Percentiles rank a stretch among this genome's conserved stretches.
Evolutionary conservation across 2,888 invertebrate species (phyloP).

Genomic region (Cephus runcator): DNA sequence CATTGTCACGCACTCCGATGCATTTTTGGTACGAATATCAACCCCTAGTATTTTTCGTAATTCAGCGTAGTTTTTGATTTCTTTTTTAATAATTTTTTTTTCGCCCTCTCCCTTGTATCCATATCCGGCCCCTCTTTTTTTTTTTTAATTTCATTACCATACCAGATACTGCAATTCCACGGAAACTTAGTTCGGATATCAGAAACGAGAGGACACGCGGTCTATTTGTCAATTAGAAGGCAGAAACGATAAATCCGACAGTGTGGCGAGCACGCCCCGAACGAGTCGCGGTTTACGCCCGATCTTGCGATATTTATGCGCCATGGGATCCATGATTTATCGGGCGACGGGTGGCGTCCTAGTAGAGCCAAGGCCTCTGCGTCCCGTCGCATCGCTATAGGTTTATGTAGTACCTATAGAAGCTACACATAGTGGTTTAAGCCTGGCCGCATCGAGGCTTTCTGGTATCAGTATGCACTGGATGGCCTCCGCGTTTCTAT

Average conservation of each 20-base stretch:
- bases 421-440: not conserved
- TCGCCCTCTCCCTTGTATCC: accelerated
- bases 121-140: too few relatives aligned
- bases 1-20: not conserved
- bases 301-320: slow-evolving; percentile 41
- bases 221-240: slow-evolving; percentile 5
- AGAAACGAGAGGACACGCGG: not conserved
- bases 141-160: too few relatives aligned
- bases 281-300: slow-evolving; percentile 23
- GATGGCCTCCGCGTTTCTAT: not conserved
- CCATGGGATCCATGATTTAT: slow-evolving; percentile 38
- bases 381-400: not conserved
- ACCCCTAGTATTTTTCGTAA: too few relatives aligned
- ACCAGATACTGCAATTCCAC: not conserved
- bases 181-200: not conserved
- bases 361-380: slow-evolving; percentile 7
- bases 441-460: not conserved
- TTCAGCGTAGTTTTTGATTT: too few relatives aligned
- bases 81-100: too few relatives aligned
- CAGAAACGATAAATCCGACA: not conserved
- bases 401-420: not conserved
- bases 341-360: slow-evolving; percentile 24
- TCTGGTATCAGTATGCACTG: slow-evolving; percentile 16
- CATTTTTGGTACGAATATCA: too few relatives aligned
- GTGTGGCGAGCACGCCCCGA: not conserved